Conservation (phyloP, 2,888 invertebrate species). For the Hyppa rectilinea region DNA sequence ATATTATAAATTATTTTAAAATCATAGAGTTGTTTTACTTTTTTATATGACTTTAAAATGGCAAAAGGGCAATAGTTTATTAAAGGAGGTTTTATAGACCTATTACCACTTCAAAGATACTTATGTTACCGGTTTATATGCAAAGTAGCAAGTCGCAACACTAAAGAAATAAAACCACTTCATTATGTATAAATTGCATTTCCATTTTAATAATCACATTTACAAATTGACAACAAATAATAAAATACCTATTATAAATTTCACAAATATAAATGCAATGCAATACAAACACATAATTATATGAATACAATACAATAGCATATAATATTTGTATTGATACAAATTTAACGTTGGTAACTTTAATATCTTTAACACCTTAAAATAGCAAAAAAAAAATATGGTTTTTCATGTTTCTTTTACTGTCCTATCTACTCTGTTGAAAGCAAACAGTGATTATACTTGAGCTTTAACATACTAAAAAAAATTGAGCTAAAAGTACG, state of each 20-base stretch:
- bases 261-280: conserved; percentile 68
- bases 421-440: neutral
- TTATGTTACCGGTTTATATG: neutral
- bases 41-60: neutral
- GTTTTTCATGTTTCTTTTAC: neutral
- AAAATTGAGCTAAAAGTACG: conserved; percentile 11
- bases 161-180: conserved; percentile 18
- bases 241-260: conserved; percentile 68
- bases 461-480: conserved; percentile 17
- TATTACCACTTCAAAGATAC: neutral
- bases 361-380: conserved; percentile 2
- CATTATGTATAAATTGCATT: conserved; percentile 68
- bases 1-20: conserved; percentile 41
- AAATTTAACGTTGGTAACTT: conserved; percentile 38
- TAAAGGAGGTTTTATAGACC: neutral
- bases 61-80: too few relatives aligned
- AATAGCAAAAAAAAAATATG: neutral
- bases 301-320: conserved; percentile 38
- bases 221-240: conserved; percentile 81
- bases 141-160: neutral
- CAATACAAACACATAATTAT: conserved; percentile 57
- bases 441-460: neutral
- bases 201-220: conserved; percentile 78
- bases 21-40: conserved; percentile 14
- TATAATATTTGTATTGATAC: conserved; percentile 19